Conservation (phyloP, 2,888 invertebrate species). For the Agrochola litura region DNA sequence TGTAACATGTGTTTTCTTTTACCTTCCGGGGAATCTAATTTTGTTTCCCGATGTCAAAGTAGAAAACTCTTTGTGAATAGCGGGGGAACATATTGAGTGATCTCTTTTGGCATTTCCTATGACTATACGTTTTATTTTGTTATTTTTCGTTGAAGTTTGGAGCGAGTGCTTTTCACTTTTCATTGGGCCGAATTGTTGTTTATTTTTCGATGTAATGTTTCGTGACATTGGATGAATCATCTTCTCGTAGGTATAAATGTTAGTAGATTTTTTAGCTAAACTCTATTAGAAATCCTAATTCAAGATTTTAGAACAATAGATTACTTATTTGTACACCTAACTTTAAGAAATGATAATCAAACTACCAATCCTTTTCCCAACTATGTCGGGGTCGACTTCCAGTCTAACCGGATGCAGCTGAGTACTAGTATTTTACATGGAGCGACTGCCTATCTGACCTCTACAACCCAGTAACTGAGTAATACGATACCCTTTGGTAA, state of each 20-base stretch:
- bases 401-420: no score
- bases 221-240: background rate
- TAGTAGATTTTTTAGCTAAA: no score
- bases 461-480: no score
- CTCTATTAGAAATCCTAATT: background rate
- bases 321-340: no score
- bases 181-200: background rate
- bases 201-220: conserved; percentile 17
- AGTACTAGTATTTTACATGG: no score
- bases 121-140: conserved; percentile 50
- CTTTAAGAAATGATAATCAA: no score
- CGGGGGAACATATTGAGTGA: conserved; percentile 51
- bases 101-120: conserved; percentile 53
- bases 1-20: conserved; percentile 77
- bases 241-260: background rate
- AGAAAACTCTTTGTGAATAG: conserved; percentile 57
- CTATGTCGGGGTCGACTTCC: no score
- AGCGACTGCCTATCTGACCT: no score
- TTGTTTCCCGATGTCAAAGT: conserved; percentile 59
- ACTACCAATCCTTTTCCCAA: no score
- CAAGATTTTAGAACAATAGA: background rate
- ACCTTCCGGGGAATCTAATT: conserved; percentile 35
- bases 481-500: no score
- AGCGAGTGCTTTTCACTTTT: conserved; percentile 40
- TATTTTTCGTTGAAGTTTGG: conserved; percentile 40